Evolutionary conservation across 1,140 invertebrate species (phyloP), one percentile per base, ranked within the genome.

Genomic region (Campoletis sonorensis): DNA sequence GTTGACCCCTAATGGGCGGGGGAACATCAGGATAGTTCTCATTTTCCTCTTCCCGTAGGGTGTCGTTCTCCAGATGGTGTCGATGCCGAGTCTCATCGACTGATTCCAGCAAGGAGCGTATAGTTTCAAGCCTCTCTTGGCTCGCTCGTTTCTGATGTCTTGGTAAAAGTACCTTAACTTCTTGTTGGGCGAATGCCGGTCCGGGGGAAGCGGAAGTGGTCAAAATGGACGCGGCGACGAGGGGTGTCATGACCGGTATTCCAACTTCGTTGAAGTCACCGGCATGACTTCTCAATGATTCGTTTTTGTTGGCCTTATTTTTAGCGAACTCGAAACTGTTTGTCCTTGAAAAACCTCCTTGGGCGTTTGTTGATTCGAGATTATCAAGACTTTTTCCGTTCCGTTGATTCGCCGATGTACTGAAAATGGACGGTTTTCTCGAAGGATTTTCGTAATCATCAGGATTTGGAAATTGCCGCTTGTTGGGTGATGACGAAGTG

Each of bases 201-300:
- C 58, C 58, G 11, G 21, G 7, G 45, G 23, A 5, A 40, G n/a
- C 54, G 26, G 40, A 21, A 58, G 61, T 58, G 26, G 82, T 81
- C 4, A 82, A 83, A 71, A 83, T n/a, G 27, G 54, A 33, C 4
- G 76, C 49, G 1, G 33, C 54, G 11, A 78, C 58, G 27, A 78
- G 10, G 10, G 76, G 76, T 79, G 88, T 79, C 0, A 89, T 70
- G 49, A 90, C 82, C 5, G 91, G 91, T 81, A 92, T 91, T 16
- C 91, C 91, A 73, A 92, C 72, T 86, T 92, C 90, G 70, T 92
- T 92, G 33, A 92, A 92, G 71, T 92, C 87, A 0, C 91, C 91
- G 33, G 79, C 68, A 27, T 85, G 85, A 45, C 76, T 67, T 21
- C 51, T 30, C 76, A 61, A 72, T 4, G 79, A 23, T 8, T 71